Evolutionary conservation across 2,888 invertebrate species (phyloP), one percentile per base, ranked within the genome.

Genomic region (Andrena camellia): DNA sequence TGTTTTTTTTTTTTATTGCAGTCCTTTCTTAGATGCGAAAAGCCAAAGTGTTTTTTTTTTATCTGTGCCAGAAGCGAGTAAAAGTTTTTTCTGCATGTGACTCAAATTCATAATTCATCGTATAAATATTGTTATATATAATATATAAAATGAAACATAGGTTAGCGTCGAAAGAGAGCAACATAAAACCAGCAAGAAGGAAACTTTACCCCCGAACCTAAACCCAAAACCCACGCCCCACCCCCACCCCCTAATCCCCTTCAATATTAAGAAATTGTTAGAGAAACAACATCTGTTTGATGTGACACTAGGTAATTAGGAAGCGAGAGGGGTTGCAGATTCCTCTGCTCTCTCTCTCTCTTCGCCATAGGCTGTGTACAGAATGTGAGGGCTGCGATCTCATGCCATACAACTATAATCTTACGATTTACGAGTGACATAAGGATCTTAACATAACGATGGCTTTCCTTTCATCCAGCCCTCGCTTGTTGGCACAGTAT

Each of bases 51-150:
- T 95, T 94, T 94, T 93, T 42, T 93, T 89, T 89, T 90, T 90
- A 90, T 94, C 94, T 94, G 94, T 95, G 94, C 94, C 93, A 94
- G 94, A 94, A 94, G 94, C 88, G 84, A 92, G 91, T 90, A 87
- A 91, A 88, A 90, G 91, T 93, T 93, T 91, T 93, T 92, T 94
- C 93, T 93, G 93, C 93, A 93, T 94, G 93, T 93, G 93, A 94
- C 91, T 93, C 92, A 91, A 91, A 93, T 94, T 92, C 91, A 93
- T 91, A 91, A 92, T 93, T 94, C 92, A 93, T 93, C 94, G 93
- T 94, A 94, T 95, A 95, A 95, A 95, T 95, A 95, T 95, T 95
- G 95, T 95, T 95, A 95, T 94, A 95, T 95, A 95, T 95, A 95
- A 94, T 94, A 95, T 94, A 95, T 94, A 91, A 89, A 90, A 90